Base-by-base conservation (phyloP, 1,140 invertebrate genomes). In the Elymnias hypermnestra region DNA sequence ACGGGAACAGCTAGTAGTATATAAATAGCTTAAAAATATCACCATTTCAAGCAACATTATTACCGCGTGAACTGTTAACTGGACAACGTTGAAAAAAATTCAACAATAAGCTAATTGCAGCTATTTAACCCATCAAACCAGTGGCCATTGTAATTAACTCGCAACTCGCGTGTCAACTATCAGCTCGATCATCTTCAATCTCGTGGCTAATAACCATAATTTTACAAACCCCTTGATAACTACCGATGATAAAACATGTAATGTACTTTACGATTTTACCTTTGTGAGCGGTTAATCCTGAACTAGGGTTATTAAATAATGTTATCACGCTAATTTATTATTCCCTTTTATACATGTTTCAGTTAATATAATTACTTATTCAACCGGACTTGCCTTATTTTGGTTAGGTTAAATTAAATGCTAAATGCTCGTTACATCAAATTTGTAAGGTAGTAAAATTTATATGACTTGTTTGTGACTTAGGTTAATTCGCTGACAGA, bases 181-280 rank as follows among this genome's bases (percentile, higher is more conserved):
- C 46, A 36, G n/a, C 12, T 22, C 29, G 6, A 17, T 19, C 35
- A 10, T 26, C 40, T 29, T 26, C 9, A 33, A 41, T 36, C 21
- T 49, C 46, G 38, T 49, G 46, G 15, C 4, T 19, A 42, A 36
- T 49, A 49, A 49, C 46, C 25, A 49, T 49, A 41, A 49, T 49
- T 37, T 25, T 41, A 18, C 37, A 31, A 29, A 29, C 17, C 23
- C 22, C 4, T 29, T 47, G 44, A 47, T 47, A 31, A 47, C 12
- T 8, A 18, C 36, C 13, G 8, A 18, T 39, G 44, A 47, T 47
- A 47, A 38, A 38, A 13, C 12, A 37, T 22, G 25, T 38, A 47
- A 18, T 31, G 8, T 25, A 21, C 12, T 42, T 31, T 8, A 42
- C 5, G 17, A 31, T 42, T 42, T 42, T 19, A 31, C 26, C 26